Conservation (phyloP, 2,888 invertebrate genomes). For the Brachynemurus nebulosus region DNA sequence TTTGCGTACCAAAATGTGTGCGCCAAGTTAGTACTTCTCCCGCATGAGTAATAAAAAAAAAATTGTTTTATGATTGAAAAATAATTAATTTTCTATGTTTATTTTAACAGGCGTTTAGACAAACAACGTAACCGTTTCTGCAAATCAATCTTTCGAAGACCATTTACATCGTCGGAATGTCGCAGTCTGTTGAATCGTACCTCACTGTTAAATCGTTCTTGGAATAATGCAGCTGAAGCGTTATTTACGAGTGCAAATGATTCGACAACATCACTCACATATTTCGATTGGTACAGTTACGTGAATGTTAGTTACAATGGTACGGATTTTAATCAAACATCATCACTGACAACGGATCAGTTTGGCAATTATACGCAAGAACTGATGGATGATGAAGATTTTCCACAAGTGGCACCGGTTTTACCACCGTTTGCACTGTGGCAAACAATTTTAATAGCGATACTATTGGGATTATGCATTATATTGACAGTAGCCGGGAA, state of each 20-base stretch:
- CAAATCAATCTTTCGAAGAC: constrained; percentile 46
- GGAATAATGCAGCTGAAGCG: constrained; percentile 13
- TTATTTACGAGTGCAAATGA: constrained; percentile 3
- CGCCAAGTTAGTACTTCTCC: too few species aligned
- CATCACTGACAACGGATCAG: not conserved
- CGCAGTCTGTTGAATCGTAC: constrained; percentile 36
- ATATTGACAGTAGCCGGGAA: constrained; percentile 90
- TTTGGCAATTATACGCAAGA: constrained; percentile 1
- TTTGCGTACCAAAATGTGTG: too few species aligned
- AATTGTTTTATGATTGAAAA: not conserved
- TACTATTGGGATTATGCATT: constrained; percentile 76
- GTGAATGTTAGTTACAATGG: too few species aligned
- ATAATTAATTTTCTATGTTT: too few species aligned
- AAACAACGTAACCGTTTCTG: constrained; percentile 62
- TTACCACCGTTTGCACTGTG: constrained; percentile 78
- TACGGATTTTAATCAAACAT: constrained; percentile 1
- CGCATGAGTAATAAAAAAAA: too few species aligned
- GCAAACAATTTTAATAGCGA: constrained; percentile 79
- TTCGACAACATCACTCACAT: constrained; percentile 1
- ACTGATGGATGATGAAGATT: not conserved
- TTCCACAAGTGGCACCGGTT: constrained; percentile 33
- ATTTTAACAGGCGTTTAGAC: constrained; percentile 52
- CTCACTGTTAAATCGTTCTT: constrained; percentile 23
- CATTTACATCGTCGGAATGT: constrained; percentile 45
- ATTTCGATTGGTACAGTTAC: constrained; percentile 4